Percentiles rank a stretch among this genome's conserved stretches.
These are phyloP conservation scores for Sebastes vulpes DNA, from an alignment of 2,797 vertebrate genomes.

Conservation along the genomic window DNA sequence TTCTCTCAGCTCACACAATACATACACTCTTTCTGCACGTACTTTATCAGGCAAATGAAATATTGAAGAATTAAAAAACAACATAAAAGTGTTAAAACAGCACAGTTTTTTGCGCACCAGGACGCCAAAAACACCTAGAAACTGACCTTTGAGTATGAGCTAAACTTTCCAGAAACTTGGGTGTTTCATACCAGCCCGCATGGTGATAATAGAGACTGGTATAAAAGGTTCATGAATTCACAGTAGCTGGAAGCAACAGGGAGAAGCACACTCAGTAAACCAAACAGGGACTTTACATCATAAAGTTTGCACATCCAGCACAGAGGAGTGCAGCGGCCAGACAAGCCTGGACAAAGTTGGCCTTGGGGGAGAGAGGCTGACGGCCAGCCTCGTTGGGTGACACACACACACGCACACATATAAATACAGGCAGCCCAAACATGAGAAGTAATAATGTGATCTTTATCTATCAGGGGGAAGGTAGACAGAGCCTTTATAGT, in stretches of 20 bases:
- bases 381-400: conserved; percentile 47
- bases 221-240: conserved; percentile 51
- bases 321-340: conserved; percentile 46
- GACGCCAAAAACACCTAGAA: neutral
- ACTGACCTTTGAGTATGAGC: neutral
- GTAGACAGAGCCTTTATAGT: conserved; percentile 28
- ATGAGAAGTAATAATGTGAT: conserved; percentile 56
- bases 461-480: conserved; percentile 47
- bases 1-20: conserved; percentile 58
- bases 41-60: conserved; percentile 12
- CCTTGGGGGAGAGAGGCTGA: conserved; percentile 51
- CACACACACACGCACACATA: conserved; percentile 6
- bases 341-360: conserved; percentile 65
- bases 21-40: conserved; percentile 1
- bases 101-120: neutral
- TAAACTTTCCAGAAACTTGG: conserved; percentile 11
- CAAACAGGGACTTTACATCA: conserved; percentile 59
- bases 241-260: conserved; percentile 54
- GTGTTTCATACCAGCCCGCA: conserved; percentile 27
- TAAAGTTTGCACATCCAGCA: conserved; percentile 48
- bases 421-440: conserved; percentile 22
- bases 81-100: neutral
- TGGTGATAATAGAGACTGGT: conserved; percentile 28
- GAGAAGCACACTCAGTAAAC: conserved; percentile 38
- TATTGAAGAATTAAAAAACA: neutral